Evolutionary conservation across 2,113 vertebrate genomes (phyloP), one percentile per base, ranked within the genome.

Genomic region (Pseudorasbora parva): DNA sequence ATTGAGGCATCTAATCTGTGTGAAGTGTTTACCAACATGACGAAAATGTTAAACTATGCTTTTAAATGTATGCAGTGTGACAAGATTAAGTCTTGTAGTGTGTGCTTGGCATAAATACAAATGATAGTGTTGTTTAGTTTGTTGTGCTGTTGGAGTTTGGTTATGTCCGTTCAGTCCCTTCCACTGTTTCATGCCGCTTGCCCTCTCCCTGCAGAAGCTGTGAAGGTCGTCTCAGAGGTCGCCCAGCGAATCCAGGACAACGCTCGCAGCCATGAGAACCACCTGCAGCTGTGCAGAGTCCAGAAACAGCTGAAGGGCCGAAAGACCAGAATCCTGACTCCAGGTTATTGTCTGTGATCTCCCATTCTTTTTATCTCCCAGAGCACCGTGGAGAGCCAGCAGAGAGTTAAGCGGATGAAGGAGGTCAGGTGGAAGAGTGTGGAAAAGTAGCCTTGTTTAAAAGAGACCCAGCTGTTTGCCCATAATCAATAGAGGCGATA

Each of bases 261-360:
- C n/a, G 84, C 92, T 90, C 91, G 89, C 87, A 91, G 90, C 91
- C 94, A 94, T 81, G 91, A 96, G 90, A 96, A 96, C 94, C 93
- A 96, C 94, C 94, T 96, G 93, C 94, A 96, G 94, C 94, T 97
- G 84, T 92, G 94, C 71, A 91, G 95, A 83, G 95, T 96, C 92
- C 96, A 95, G 93, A 96, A 95, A 93, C 88, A 93, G 93, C 94
- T 97, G 93, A 97, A 94, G 91, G 96, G 96, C 90, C 93, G 82
- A 91, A 95, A 95, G 94, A 96, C 94, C 88, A 95, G 92, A 88
- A 94, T 95, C 93, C 92, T 95, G 93, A 93, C 95, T 94, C 86
- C 95, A 96, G 96, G 96, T 98, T 93, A 94, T 95, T 92, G 90
- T 92, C 91, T 96, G 93, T 96, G 94, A 96, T 98, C 95, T 94